These are phyloP conservation scores for Chamaetylas fuelleborni DNA, from an alignment of 2,113 vertebrate species.

Conservation along the genomic window DNA sequence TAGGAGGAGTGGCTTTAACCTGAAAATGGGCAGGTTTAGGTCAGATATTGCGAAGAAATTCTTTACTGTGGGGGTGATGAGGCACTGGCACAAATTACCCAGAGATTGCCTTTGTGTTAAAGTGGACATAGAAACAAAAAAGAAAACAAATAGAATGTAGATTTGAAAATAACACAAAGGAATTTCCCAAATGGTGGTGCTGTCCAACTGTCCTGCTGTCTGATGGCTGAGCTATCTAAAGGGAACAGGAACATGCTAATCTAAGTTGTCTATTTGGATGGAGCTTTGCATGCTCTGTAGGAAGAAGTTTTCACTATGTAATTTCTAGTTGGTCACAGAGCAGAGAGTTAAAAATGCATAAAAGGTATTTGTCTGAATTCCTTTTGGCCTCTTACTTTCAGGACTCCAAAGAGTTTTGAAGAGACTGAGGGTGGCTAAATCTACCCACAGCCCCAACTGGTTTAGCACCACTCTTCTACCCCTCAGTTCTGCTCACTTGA, in stretches of 20 bases:
- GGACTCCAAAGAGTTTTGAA: background rate
- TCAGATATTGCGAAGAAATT: background rate
- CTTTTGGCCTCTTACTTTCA: background rate
- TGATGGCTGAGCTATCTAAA: background rate
- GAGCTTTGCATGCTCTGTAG: background rate
- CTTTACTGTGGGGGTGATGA: background rate
- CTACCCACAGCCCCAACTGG: rapidly evolving
- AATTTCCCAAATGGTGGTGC: background rate
- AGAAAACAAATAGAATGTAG: background rate
- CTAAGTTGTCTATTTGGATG: background rate
- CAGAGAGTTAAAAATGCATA: background rate
- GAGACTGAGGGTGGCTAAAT: background rate
- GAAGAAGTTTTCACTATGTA: background rate
- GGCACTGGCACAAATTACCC: background rate
- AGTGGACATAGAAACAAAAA: background rate
- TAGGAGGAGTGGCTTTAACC: background rate
- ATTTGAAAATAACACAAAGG: background rate
- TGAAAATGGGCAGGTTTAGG: background rate
- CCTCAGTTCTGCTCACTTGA: background rate
- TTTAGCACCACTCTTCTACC: background rate
- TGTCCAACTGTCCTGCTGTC: background rate
- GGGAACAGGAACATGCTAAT: background rate
- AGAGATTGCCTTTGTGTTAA: background rate
- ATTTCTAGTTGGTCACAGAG: background rate
- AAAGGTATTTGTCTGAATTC: background rate